Evolutionary conservation across 2,888 invertebrate species (phyloP).

Genomic region (Lordiphosa andalusiaca): DNA sequence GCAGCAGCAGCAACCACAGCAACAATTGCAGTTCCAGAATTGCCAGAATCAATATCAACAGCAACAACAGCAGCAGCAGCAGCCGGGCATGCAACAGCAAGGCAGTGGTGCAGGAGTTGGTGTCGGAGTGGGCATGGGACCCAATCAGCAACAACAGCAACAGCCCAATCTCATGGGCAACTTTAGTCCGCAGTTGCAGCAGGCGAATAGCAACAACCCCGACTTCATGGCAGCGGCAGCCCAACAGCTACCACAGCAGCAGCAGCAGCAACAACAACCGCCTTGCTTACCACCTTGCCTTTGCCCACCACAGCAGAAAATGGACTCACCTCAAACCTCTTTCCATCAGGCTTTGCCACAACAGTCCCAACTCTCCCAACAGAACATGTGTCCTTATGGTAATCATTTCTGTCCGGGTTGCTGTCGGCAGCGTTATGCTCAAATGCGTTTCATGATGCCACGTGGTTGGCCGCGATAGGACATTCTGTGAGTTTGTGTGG

Average conservation of each 20-base stretch:
- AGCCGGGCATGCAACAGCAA: constrained; percentile 76
- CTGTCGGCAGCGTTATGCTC: constrained; percentile 45
- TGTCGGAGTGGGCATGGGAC: constrained; percentile 58
- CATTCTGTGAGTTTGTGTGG: constrained; percentile 18
- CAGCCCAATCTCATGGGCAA: constrained; percentile 78
- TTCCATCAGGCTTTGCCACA: constrained; percentile 2
- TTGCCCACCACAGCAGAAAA: constrained; percentile 1
- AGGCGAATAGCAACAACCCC: constrained; percentile 76
- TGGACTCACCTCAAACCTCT: not conserved
- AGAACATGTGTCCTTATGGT: constrained; percentile 13
- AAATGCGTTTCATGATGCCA: constrained; percentile 60
- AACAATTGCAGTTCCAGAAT: too few relatives aligned
- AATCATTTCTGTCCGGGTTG: constrained; percentile 28
- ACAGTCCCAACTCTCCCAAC: constrained; percentile 1
- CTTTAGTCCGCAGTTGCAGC: constrained; percentile 79
- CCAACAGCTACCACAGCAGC: not conserved
- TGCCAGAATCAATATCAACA: too few relatives aligned
- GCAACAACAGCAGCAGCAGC: constrained; percentile 48
- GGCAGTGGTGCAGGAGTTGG: constrained; percentile 41
- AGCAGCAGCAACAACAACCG: constrained; percentile 5
- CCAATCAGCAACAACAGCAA: constrained; percentile 76
- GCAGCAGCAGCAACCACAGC: too few relatives aligned
- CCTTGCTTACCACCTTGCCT: not conserved
- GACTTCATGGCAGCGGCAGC: constrained; percentile 77
- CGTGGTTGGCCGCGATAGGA: constrained; percentile 46